These are phyloP conservation scores for Chrysopa pallens DNA, from an alignment of 1,140 invertebrate species.

Conservation along the genomic window DNA sequence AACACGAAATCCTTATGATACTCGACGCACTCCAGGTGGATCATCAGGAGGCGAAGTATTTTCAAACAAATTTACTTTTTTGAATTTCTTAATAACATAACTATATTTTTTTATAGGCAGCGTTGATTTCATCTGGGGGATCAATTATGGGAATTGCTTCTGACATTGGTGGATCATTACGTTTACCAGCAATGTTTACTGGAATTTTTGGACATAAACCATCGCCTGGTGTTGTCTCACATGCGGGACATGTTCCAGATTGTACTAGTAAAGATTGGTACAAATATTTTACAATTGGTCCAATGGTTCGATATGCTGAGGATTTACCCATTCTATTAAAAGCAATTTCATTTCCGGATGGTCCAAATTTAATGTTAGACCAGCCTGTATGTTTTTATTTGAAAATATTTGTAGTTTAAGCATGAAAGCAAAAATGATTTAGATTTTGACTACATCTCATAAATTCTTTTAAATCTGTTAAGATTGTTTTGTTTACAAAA, in stretches of 20 bases:
- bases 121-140: constrained; percentile 47
- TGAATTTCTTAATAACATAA: too few species aligned
- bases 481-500: too few species aligned
- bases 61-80: too few species aligned
- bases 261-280: constrained; percentile 1
- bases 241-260: constrained; percentile 23
- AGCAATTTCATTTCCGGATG: constrained; percentile 36
- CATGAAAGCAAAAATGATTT: too few species aligned
- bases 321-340: constrained; percentile 60
- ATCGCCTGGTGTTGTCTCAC: constrained; percentile 37
- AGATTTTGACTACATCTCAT: too few species aligned
- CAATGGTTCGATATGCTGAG: constrained; percentile 64
- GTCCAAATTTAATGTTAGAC: constrained; percentile 37
- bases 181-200: constrained; percentile 71
- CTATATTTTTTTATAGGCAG: constrained; percentile 24
- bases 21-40: constrained; percentile 50
- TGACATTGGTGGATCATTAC: constrained; percentile 68
- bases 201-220: constrained; percentile 76
- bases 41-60: constrained; percentile 58
- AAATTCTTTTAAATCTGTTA: too few species aligned
- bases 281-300: constrained; percentile 42
- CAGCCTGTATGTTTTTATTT: constrained; percentile 26
- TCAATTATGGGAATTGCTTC: constrained; percentile 66
- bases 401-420: too few species aligned
- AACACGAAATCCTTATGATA: constrained; percentile 80